Evolutionary conservation across 1,140 invertebrate genomes (phyloP).

Genomic region (Aphelenchoides fujianensis): DNA sequence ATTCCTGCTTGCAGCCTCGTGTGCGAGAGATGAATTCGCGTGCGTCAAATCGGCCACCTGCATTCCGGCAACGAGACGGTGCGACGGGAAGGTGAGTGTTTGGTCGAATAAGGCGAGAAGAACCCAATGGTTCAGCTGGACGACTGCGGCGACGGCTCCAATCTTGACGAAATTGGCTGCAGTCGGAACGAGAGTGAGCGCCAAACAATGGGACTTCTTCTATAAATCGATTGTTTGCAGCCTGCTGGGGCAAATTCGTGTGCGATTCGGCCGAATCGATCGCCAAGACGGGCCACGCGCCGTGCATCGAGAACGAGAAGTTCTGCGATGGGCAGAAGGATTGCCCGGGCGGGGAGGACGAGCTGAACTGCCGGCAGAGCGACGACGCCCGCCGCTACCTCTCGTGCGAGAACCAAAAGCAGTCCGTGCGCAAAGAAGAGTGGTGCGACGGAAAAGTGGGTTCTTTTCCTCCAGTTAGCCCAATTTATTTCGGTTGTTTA

Average conservation of each 20-base stretch:
- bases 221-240: conserved; percentile 35
- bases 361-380: conserved; percentile 26
- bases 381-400: conserved; percentile 25
- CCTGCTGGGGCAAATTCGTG: conserved; percentile 44
- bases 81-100: conserved; percentile 33
- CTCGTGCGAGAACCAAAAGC: conserved; percentile 39
- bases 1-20: conserved; percentile 28
- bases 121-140: no score
- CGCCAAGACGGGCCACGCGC: conserved; percentile 16
- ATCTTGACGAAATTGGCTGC: conserved; percentile 41
- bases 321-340: conserved; percentile 31
- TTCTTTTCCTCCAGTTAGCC: neutral
- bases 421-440: conserved; percentile 32
- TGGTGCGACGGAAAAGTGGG: conserved; percentile 37
- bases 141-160: conserved; percentile 36
- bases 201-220: neutral
- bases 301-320: conserved; percentile 25
- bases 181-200: conserved; percentile 37
- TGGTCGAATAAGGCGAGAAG: neutral
- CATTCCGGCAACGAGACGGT: conserved; percentile 31
- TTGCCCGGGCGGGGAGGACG: conserved; percentile 37
- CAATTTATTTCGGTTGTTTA: neutral
- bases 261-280: conserved; percentile 31
- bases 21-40: conserved; percentile 36
- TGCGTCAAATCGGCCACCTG: conserved; percentile 36